phyloP scores from a whole-genome alignment of 1,140 invertebrate species.

The Tigriopus japonicus region DNA sequence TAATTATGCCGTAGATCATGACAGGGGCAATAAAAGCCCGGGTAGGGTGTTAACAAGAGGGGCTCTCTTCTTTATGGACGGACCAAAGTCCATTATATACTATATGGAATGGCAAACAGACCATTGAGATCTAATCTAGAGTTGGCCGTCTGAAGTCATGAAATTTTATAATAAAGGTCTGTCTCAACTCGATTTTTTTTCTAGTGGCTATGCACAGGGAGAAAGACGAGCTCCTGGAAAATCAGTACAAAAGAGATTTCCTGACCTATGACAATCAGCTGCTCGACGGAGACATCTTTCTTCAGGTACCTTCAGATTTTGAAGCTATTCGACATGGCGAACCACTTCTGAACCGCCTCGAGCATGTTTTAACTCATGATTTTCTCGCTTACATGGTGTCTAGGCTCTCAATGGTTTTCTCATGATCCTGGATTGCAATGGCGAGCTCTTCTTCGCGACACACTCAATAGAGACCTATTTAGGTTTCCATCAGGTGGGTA shows the following conservation, averaged over 20 bases:
- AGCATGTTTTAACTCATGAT: no score
- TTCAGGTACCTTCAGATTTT: slow-evolving; percentile 46
- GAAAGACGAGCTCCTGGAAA: slow-evolving; percentile 48
- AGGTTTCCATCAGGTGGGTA: slow-evolving; percentile 92
- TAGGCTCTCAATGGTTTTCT: slow-evolving; percentile 96
- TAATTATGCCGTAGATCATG: no score
- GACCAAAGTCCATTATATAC: slow-evolving; percentile 11
- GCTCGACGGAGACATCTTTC: slow-evolving; percentile 80
- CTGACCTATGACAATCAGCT: slow-evolving; percentile 69
- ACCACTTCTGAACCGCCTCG: no score
- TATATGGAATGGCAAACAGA: no score
- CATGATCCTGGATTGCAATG: slow-evolving; percentile 92
- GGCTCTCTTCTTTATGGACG: not conserved
- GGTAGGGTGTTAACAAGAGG: no score
- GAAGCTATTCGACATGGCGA: no score
- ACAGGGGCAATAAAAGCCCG: no score
- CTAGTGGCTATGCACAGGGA: slow-evolving; percentile 81
- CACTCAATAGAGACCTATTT: slow-evolving; percentile 98
- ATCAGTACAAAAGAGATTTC: slow-evolving; percentile 53
- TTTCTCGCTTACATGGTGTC: not conserved
- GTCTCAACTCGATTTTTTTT: slow-evolving; percentile 27
- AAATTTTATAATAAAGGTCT: not conserved
- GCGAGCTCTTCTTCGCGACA: slow-evolving; percentile 96
- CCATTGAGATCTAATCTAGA: no score
- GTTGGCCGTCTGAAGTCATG: no score